A percentile compares a stretch with the other conserved stretches of the same genome.
Conservation (phyloP, 2,797 vertebrate genomes). For the Aotus griseimembra region DNA sequence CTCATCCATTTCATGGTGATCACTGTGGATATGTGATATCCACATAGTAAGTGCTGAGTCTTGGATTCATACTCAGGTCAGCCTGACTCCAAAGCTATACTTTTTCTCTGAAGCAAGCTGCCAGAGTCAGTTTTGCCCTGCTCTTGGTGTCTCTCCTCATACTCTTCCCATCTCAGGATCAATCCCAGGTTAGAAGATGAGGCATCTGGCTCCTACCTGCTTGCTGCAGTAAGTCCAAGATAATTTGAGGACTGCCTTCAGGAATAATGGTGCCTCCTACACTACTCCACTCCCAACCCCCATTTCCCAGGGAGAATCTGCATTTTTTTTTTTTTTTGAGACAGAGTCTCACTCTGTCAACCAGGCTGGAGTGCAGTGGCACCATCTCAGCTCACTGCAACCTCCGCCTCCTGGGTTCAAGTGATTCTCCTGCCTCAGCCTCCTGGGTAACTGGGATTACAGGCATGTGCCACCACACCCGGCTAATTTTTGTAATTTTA, state of each 20-base stretch:
- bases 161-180: not conserved
- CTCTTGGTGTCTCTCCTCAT: not conserved
- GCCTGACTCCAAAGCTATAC: not conserved
- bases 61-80: not conserved
- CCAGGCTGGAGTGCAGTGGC: not conserved
- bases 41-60: not conserved
- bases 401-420: not conserved
- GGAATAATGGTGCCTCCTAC: not conserved
- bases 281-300: not conserved
- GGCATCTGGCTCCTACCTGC: not conserved
- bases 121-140: constrained; percentile 7
- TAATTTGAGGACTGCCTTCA: not conserved
- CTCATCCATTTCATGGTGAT: not conserved
- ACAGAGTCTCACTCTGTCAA: not conserved
- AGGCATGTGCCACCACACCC: not conserved
- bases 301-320: not conserved
- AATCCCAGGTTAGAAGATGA: not conserved
- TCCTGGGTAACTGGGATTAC: not conserved
- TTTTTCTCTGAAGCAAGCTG: not conserved
- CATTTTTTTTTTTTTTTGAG: not conserved
- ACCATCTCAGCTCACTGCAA: not conserved
- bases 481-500: not conserved
- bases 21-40: not conserved
- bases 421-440: not conserved
- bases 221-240: not conserved